Base-by-base conservation (phyloP, 1,140 invertebrate genomes). In the Propsilocerus akamusi region DNA sequence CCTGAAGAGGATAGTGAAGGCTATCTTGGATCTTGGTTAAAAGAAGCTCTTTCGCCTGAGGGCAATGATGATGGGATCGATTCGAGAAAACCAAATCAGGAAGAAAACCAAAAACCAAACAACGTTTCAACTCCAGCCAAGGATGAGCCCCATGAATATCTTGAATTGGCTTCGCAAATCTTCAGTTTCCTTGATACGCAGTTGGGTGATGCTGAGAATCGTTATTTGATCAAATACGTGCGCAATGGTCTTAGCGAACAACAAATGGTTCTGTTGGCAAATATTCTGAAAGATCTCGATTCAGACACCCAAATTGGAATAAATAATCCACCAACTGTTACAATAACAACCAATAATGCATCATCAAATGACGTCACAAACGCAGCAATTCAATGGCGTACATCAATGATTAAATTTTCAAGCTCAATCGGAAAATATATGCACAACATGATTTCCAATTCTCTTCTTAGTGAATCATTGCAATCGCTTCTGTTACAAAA, bases 11-110 rank as follows among this genome's bases (percentile, higher is more conserved):
- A 90, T 67, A 91, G 86, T 66, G 90, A 94, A 65, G 87, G 88
- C 2, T 80, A 94, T 53, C 73, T 94, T 57, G 89, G 89, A 0
- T 74, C 88, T 50, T 93, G 89, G 87, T 91, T 94, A 68, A 88
- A 93, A 62, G 87, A 91, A 64, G 91, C 88, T 0, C 64, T 93
- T 12, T 86, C 85, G 11, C 79, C 81, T 0, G 83, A 86, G 55
- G 70, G 70, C 1, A 72, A 72, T 46, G 80, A 84, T 24, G 73
- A 67, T 37, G 67, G 71, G 2, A 60, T 58, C 7, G 64, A 61
- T 12, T 58, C 64, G 4, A 67, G 68, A 50, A 65, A 68, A 14
- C 61, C 63, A 24, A 62, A 60, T 6, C 66, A 67, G 47, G 58
- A 57, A 46, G 58, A 66, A 48, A 52, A 58, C 10, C 61, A 66